A percentile compares a stretch with the other conserved stretches of the same genome.
Conservation (phyloP, 2,888 invertebrate species). For the Gerris lacustris region DNA sequence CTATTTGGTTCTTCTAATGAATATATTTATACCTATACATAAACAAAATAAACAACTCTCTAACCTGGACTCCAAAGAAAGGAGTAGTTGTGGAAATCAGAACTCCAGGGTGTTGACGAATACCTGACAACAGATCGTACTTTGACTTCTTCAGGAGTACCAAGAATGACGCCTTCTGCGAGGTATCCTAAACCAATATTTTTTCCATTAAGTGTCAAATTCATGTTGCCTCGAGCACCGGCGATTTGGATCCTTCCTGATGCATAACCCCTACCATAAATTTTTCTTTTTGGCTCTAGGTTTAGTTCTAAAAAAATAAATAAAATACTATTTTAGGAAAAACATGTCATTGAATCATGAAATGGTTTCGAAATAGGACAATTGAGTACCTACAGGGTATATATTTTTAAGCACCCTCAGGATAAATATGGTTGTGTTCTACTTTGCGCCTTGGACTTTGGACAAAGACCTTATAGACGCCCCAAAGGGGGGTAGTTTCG, state of each 20-base stretch:
- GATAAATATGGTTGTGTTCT: too few species aligned
- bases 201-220: constrained; percentile 19
- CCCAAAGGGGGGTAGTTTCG: too few species aligned
- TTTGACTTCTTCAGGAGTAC: constrained; percentile 25
- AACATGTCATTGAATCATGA: too few species aligned
- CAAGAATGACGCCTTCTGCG: constrained; percentile 34
- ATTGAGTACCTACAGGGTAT: too few species aligned
- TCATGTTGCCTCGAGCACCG: constrained; percentile 39
- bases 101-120: constrained; percentile 33
- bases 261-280: constrained; percentile 33
- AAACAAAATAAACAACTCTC: too few species aligned
- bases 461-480: too few species aligned
- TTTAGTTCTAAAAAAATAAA: constrained; percentile 36
- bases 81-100: constrained; percentile 41
- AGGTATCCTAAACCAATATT: constrained; percentile 32
- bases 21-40: too few species aligned
- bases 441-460: too few species aligned
- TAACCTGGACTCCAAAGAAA: constrained; percentile 41
- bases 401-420: too few species aligned
- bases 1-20: too few species aligned
- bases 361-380: too few species aligned
- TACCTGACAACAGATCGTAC: constrained; percentile 30
- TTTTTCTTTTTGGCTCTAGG: constrained; percentile 34
- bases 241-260: constrained; percentile 44
- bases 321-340: background rate